Conservation (phyloP, 2,797 vertebrate species). For the Buceros bicornis region DNA sequence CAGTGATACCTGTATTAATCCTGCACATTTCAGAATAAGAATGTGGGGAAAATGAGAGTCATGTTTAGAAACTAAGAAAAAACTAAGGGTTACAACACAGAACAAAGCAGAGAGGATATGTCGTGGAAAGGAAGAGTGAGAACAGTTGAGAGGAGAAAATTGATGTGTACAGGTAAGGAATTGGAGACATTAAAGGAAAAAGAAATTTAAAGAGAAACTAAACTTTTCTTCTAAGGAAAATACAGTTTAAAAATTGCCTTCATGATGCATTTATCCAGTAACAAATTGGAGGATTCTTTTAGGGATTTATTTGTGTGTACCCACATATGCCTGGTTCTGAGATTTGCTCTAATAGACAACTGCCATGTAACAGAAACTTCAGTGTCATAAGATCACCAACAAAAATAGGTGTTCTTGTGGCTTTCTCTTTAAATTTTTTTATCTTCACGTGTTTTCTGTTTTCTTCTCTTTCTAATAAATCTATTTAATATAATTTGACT, state of each 20-base stretch:
- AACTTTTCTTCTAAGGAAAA: not conserved
- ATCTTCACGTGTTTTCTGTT: not conserved
- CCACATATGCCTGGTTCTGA: not conserved
- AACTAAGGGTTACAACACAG: not conserved
- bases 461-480: not conserved
- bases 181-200: not conserved
- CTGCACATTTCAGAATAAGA: not conserved
- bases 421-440: not conserved
- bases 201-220: not conserved
- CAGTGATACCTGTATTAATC: not conserved
- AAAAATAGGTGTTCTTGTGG: not conserved
- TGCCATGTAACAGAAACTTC: not conserved
- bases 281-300: not conserved
- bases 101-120: fast-evolving
- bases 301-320: not conserved
- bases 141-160: not conserved
- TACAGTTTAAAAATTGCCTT: not conserved
- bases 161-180: not conserved
- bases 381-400: not conserved
- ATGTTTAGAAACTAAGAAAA: not conserved
- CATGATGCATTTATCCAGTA: not conserved
- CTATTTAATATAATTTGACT: not conserved
- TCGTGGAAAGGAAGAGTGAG: not conserved
- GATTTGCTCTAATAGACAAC: not conserved
- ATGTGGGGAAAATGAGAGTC: not conserved